Conservation (phyloP, 2,113 vertebrate genomes). For the Phalacrocorax brasilianus region DNA sequence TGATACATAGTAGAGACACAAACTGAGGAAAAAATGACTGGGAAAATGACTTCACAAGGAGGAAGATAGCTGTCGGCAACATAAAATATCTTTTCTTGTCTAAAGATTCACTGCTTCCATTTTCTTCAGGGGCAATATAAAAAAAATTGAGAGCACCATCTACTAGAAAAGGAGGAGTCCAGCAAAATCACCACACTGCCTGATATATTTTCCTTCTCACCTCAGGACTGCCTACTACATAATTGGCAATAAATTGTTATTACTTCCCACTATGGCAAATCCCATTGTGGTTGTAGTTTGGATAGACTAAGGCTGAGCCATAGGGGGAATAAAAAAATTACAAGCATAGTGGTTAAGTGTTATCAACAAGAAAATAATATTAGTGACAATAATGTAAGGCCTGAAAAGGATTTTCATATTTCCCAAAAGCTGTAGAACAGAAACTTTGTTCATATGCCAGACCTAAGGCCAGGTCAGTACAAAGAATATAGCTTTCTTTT, state of each 20-base stretch:
- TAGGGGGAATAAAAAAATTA: neutral
- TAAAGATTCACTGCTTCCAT: neutral
- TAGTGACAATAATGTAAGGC: neutral
- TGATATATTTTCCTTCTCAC: conserved; percentile 11
- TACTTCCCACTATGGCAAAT: neutral
- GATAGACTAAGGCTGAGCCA: neutral
- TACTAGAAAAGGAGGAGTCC: neutral
- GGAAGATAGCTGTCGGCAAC: neutral
- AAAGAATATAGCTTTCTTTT: neutral
- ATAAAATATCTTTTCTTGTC: neutral
- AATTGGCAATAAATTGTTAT: conserved; percentile 44
- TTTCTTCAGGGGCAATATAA: neutral
- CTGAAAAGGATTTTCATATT: neutral
- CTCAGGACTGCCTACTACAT: neutral
- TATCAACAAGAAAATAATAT: neutral
- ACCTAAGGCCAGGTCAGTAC: neutral
- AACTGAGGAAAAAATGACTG: neutral
- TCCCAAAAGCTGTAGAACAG: neutral
- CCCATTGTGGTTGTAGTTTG: neutral
- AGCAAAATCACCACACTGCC: neutral
- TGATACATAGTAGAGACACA: neutral
- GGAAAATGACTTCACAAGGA: neutral
- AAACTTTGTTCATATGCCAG: neutral
- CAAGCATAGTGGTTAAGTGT: neutral
- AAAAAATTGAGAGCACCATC: neutral